Evolutionary conservation across 2,888 invertebrate species (phyloP).

Genomic region (Heteromurus nitidus): DNA sequence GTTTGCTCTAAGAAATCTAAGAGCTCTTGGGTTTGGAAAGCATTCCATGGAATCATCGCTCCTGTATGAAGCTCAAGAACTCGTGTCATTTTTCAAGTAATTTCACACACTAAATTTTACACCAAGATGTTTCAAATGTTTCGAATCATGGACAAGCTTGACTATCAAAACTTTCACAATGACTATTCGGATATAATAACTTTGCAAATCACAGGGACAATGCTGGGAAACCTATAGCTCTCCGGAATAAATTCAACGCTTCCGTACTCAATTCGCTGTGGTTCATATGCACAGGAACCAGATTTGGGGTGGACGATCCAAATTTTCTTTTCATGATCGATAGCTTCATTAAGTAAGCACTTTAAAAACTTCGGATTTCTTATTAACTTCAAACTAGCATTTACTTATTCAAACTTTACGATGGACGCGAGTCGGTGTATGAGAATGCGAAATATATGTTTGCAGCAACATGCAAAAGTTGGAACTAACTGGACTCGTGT

Average conservation of each 20-base stretch:
- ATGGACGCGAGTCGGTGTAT: too few relatives aligned
- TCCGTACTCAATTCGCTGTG: constrained; percentile 72
- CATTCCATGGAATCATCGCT: constrained; percentile 70
- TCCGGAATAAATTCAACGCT: constrained; percentile 71
- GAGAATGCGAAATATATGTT: constrained; percentile 42
- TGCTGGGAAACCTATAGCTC: constrained; percentile 68
- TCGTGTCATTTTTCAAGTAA: constrained; percentile 69
- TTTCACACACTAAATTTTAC: background rate
- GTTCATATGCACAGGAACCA: constrained; percentile 69
- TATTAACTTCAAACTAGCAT: too few relatives aligned
- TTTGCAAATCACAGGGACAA: constrained; percentile 70
- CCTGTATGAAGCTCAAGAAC: constrained; percentile 70
- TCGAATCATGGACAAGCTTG: background rate
- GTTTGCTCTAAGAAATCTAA: constrained; percentile 67
- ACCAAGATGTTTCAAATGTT: too few relatives aligned
- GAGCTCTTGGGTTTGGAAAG: constrained; percentile 72
- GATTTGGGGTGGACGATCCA: constrained; percentile 72
- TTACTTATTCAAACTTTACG: too few relatives aligned
- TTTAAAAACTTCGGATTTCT: too few relatives aligned
- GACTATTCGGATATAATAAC: too few relatives aligned
- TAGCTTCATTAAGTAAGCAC: constrained; percentile 69
- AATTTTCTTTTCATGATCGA: constrained; percentile 70
- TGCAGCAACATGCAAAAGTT: constrained; percentile 30
- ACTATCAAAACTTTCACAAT: background rate
- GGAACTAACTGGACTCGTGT: constrained; percentile 35